A percentile compares a stretch with the other conserved stretches of the same genome.
phyloP scores from a whole-genome alignment of 37 sponge, comb jelly and placozoan genomes.

The Halichondria panicea region DNA sequence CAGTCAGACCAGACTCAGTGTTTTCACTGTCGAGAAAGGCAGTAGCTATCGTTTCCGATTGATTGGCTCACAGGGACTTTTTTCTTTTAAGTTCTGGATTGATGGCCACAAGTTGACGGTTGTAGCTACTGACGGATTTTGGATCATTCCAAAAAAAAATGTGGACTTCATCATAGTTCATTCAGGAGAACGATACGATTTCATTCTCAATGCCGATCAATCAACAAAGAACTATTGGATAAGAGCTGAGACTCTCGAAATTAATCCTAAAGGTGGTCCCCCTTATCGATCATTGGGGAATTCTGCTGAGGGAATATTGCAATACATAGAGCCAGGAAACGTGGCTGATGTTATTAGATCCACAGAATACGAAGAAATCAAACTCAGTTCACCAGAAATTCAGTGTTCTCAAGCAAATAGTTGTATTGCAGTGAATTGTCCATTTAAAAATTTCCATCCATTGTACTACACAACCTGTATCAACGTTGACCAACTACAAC shows the following conservation, averaged over 20 bases:
- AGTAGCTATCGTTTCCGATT: constrained; percentile 66
- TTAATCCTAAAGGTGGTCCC: constrained; percentile 7
- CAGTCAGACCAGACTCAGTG: constrained; percentile 22
- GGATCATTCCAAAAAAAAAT: constrained; percentile 31
- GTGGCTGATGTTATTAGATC: neutral
- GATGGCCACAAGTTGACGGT: constrained; percentile 75
- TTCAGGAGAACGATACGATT: constrained; percentile 81
- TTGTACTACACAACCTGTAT: constrained; percentile 35
- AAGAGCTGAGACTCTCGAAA: constrained; percentile 54
- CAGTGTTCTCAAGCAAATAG: neutral
- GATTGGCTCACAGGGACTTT: constrained; percentile 54
- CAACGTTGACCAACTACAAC: constrained; percentile 21
- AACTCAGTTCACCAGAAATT: neutral
- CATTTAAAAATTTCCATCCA: constrained; percentile 44
- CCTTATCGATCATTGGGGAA: constrained; percentile 22
- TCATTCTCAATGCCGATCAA: constrained; percentile 38
- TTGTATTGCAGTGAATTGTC: constrained; percentile 64
- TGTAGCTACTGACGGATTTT: constrained; percentile 62
- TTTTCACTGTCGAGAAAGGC: constrained; percentile 40
- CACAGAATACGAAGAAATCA: constrained; percentile 30
- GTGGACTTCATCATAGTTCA: constrained; percentile 73
- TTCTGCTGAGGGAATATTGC: constrained; percentile 43
- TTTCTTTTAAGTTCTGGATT: constrained; percentile 61
- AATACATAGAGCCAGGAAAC: constrained; percentile 7
- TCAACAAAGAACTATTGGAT: constrained; percentile 46